Base-by-base conservation (phyloP, 2,113 vertebrate genomes). In the Quiscalus mexicanus region DNA sequence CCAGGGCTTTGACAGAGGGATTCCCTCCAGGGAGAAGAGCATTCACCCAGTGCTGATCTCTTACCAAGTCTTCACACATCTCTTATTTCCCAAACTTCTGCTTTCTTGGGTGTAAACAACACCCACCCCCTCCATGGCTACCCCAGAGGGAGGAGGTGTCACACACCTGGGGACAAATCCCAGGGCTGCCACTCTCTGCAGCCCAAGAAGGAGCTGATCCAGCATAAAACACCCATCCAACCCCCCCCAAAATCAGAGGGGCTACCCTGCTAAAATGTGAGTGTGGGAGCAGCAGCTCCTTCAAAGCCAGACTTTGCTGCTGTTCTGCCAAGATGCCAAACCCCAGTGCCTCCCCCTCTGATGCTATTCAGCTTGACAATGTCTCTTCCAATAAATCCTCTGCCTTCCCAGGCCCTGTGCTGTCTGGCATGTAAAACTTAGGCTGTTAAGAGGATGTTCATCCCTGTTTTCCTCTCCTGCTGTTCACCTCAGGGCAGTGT, bases 61-160 rank as follows among this genome's bases (percentile, higher is more conserved):
- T 65, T 6, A 33, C 64, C 69, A 44, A 52, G 8, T 3, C 27
- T 37, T 58, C 19, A 67, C 19, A 10, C 4, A 3, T 31, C 41
- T 18, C 41, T 42, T 69, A 5, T 28, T 41, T 35, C 16, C 44
- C 56, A 45, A 59, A 30, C 9, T 24, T 73, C 39, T 79, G 24
- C 52, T 60, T 68, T 45, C 45, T 19, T 17, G 11, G 1, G 0
- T 15, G 33, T 39, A n/a, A 50, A 11, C 19, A 49, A 3, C 44
- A 15, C 67, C 42, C 11, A 5, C 2, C 3, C 15, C 22, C 28
- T 30, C 30, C 42, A 2, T 0, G 0, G 19, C 19, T 24, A 1
- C 60, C 2, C 0, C n/a, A 17, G 47, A 14, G 47, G 17, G 14
- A 27, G 5, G 0, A 30, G 5, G 0, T 15, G 15, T 37, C 69